Conservation (phyloP, 2,797 vertebrate genomes). For the Clamator glandarius region DNA sequence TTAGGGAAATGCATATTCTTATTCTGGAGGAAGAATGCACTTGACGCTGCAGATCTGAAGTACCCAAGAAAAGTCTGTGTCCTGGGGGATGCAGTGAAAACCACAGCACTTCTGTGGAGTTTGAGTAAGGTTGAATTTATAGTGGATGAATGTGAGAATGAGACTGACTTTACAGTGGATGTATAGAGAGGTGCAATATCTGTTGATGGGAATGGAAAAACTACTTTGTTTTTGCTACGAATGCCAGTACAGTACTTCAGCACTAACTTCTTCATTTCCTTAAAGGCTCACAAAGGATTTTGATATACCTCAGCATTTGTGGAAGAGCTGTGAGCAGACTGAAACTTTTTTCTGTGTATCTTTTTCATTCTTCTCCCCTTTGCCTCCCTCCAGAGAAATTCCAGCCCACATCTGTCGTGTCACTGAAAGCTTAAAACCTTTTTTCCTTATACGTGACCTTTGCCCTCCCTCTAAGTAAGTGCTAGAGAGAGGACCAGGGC, state of each 20-base stretch:
- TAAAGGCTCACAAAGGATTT: background rate
- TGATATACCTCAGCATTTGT: background rate
- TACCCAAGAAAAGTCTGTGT: background rate
- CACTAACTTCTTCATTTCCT: background rate
- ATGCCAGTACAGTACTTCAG: background rate
- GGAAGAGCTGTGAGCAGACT: background rate
- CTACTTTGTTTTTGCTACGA: background rate
- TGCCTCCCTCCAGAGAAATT: conserved; percentile 4
- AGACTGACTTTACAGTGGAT: background rate
- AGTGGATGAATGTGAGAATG: background rate
- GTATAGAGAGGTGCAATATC: background rate
- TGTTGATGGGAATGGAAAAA: background rate
- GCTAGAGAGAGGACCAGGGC: background rate
- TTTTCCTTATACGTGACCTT: conserved; percentile 12
- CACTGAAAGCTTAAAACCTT: background rate
- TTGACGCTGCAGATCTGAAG: background rate
- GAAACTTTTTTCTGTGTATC: background rate
- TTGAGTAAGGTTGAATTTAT: background rate
- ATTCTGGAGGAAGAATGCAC: background rate
- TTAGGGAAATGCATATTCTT: background rate
- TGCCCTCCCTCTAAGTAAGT: background rate
- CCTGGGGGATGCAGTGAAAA: background rate
- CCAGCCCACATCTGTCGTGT: background rate
- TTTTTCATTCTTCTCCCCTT: background rate
- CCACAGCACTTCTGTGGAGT: background rate